phyloP scores from a whole-genome alignment of 1,140 invertebrate species.

The Drosophila micromelanica region DNA sequence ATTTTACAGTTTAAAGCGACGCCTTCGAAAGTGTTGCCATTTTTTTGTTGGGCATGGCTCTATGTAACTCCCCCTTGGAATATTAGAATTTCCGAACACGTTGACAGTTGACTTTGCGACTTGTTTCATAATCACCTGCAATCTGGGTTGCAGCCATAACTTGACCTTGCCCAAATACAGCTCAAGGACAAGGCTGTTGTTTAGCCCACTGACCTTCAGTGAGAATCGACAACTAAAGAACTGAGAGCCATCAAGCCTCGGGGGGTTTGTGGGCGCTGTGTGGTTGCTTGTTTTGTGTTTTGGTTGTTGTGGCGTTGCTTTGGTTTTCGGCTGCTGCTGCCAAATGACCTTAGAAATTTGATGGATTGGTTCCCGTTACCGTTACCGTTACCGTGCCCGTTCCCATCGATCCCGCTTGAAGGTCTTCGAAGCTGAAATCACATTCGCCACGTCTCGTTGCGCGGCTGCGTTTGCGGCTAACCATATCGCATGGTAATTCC shows the following conservation, averaged over 20 bases:
- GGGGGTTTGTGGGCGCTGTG: constrained; percentile 64
- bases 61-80: constrained; percentile 4
- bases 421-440: constrained; percentile 23
- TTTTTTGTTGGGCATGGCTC: background rate
- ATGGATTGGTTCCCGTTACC: constrained; percentile 56
- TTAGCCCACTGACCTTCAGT: constrained; percentile 31
- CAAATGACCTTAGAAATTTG: constrained; percentile 50
- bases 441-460: constrained; percentile 63
- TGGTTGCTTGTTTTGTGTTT: constrained; percentile 54
- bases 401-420: constrained; percentile 6
- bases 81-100: constrained; percentile 19
- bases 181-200: constrained; percentile 57
- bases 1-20: constrained; percentile 60
- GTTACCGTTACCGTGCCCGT: too few species aligned
- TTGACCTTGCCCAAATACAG: constrained; percentile 49
- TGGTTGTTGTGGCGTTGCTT: constrained; percentile 71
- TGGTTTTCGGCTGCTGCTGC: constrained; percentile 26
- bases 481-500: constrained; percentile 50
- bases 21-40: constrained; percentile 2
- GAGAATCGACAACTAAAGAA: background rate
- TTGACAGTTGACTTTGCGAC: constrained; percentile 62
- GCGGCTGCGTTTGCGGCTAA: constrained; percentile 37
- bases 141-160: constrained; percentile 31
- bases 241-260: constrained; percentile 32
- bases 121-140: constrained; percentile 61